Evolutionary conservation across 2,888 invertebrate genomes (phyloP), one percentile per base, ranked within the genome.

Genomic region (Calameuta idolon): DNA sequence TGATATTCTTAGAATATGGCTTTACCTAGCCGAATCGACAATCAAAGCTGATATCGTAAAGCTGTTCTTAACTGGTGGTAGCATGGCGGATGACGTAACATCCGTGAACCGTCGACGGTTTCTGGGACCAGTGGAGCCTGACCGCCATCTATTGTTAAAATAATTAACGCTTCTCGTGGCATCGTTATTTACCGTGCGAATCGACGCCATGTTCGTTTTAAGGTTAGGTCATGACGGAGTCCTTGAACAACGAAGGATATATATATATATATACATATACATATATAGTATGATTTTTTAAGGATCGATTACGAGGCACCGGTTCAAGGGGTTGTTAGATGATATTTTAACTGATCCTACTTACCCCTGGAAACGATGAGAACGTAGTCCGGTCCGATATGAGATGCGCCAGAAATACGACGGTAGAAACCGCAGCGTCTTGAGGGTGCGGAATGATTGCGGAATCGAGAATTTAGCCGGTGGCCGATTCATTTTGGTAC

Each of bases 401-500:
- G 9, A 9, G 55, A 55, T 1, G 5, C 31, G 55, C 55, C 23
- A 55, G 55, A 55, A 23, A 23, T 55, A 55, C 2, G 55, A 9
- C 23, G 2, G 23, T 1, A 55, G 23, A 55, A 55, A 9, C 2
- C 23, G 55, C 55, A 9, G 23, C 23, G 55, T 55, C 55, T 23
- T 2, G 55, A 55, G 23, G 15, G 23, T 9, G 55, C 55, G 23
- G 55, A 55, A 23, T 23, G 55, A 55, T 55, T 23, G 55, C 23
- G 23, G 23, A 55, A 55, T 55, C 23, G 55, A 55, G 55, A 55
- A 55, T 55, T 55, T 55, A 23, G 55, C 15, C 55, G 55, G 23
- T 55, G 55, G 23, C 23, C 55, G 55, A 55, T 55, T 74, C 23
- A 74, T 74, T 74, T 74, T 74, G 31, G 37, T 74, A 35, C 37